Conservation (phyloP, 2,797 vertebrate species). For the Iguana delicatissima region DNA sequence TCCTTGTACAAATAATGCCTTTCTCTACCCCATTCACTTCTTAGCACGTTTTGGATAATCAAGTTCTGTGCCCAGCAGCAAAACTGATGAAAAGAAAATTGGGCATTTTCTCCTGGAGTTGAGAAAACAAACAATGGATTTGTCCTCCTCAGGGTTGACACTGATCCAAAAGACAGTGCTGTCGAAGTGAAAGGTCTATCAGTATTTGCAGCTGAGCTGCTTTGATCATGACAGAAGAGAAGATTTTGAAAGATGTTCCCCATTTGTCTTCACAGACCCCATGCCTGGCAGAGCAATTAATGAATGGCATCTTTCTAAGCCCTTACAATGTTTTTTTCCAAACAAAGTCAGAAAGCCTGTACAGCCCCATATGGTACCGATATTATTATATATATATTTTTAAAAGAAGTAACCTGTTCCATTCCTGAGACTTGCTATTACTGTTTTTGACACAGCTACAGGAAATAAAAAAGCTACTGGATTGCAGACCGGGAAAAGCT, state of each 20-base stretch:
- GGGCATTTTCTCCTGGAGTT: conserved; percentile 10
- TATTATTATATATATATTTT: conserved; percentile 57
- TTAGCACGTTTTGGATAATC: not conserved
- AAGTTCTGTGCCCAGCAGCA: not conserved
- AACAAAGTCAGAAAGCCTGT: conserved; percentile 57
- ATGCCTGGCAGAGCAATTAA: conserved; percentile 62
- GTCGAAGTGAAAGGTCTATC: conserved; percentile 46
- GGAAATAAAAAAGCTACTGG: conserved; percentile 83
- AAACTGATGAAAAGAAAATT: conserved; percentile 27
- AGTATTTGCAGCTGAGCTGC: conserved; percentile 51
- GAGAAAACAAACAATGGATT: conserved; percentile 34
- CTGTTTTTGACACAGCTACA: conserved; percentile 79
- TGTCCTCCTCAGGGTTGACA: not conserved
- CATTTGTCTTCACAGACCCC: not conserved
- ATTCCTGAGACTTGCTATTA: conserved; percentile 74
- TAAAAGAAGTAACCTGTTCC: conserved; percentile 74
- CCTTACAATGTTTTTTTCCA: conserved; percentile 60
- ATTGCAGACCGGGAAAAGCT: conserved; percentile 79
- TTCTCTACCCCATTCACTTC: conserved; percentile 33
- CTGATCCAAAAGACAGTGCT: conserved; percentile 37
- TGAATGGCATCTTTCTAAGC: conserved; percentile 60
- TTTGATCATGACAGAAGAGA: conserved; percentile 42
- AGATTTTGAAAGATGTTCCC: not conserved
- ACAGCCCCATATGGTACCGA: conserved; percentile 71
- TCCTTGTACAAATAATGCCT: conserved; percentile 31